A percentile compares a stretch with the other conserved stretches of the same genome.
Evolutionary conservation across 35 echinoderm and acorn worm species (phyloP).

Genomic region (Diadema setosum): DNA sequence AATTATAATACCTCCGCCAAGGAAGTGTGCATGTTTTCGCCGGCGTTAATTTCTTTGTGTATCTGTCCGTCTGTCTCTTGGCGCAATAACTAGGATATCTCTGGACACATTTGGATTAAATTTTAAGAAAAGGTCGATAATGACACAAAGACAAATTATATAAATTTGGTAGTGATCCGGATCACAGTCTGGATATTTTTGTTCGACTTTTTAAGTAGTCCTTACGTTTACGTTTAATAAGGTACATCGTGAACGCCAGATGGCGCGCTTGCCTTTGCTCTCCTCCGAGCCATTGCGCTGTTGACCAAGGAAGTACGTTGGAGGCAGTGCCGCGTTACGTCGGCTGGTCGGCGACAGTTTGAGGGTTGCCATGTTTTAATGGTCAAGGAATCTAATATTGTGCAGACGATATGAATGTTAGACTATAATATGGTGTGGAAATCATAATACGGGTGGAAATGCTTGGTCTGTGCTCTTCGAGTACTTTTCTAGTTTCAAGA

Average conservation of each 20-base stretch:
- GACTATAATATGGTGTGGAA: too few species aligned
- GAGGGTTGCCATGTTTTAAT: too few species aligned
- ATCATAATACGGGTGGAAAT: too few species aligned
- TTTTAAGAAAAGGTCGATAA: neutral
- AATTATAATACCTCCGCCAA: neutral
- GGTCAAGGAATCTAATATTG: neutral
- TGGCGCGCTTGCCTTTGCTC: too few species aligned
- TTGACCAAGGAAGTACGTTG: too few species aligned
- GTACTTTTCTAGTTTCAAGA: too few species aligned
- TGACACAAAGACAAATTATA: neutral
- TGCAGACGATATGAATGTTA: neutral
- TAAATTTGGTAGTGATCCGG: neutral
- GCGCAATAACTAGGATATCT: neutral
- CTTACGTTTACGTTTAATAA: neutral
- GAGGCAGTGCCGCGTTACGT: too few species aligned
- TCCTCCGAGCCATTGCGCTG: too few species aligned
- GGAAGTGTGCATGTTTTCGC: neutral
- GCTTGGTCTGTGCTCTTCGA: too few species aligned
- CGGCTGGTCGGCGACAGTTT: too few species aligned
- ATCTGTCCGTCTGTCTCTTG: too few species aligned
- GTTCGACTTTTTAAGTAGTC: neutral
- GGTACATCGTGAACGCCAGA: neutral
- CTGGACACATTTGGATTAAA: neutral
- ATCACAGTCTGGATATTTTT: neutral
- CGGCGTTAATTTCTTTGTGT: neutral